Base-by-base conservation (phyloP, 2,113 vertebrate species). In the Phalacrocorax brasilianus region DNA sequence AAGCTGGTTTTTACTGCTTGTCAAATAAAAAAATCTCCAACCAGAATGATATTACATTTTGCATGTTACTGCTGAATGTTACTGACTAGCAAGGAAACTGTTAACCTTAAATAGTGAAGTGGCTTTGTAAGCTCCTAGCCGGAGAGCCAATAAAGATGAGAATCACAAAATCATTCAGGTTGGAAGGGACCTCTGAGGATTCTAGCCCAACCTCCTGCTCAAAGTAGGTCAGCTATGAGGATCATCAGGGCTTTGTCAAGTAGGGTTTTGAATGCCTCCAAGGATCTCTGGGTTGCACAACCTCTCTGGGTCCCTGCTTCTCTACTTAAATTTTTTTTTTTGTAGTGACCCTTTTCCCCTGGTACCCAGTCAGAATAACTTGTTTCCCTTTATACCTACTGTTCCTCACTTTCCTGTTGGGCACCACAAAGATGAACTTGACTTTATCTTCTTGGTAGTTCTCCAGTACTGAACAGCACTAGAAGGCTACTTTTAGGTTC, bases 331-430 rank as follows among this genome's bases (percentile, higher is more conserved):
- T 38, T 38, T 38, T 38, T 38, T 68, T 85, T 82, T 58, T 33
- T 65, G 32, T 61, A 78, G 16, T 6, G 8, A 12, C 33, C 40
- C 11, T 72, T 52, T 47, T 7, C 8, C 12, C 42, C 12, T 50
- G 76, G 11, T 27, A 47, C 23, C 0, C 13, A 32, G 0, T 19
- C 11, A 8, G 52, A 59, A 58, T 33, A 2, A 13, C 9, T 63
- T 49, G 16, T 76, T 81, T 49, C 32, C 26, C 2, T 63, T 89
- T 62, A 30, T 40, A 26, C 11, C n/a, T 42, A 3, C 32, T 62
- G 30, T 62, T 9, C 52, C 7, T 55, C 18, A 6, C 27, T 79
- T 56, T 75, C 9, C 6, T 32, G 15, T 32, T 45, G 14, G 20
- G 30, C 6, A 30, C 18, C 9, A 7, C n/a, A 58, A 28, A 19